Conservation (phyloP, 2,888 invertebrate genomes). For the Drosophila stalkeri region DNA sequence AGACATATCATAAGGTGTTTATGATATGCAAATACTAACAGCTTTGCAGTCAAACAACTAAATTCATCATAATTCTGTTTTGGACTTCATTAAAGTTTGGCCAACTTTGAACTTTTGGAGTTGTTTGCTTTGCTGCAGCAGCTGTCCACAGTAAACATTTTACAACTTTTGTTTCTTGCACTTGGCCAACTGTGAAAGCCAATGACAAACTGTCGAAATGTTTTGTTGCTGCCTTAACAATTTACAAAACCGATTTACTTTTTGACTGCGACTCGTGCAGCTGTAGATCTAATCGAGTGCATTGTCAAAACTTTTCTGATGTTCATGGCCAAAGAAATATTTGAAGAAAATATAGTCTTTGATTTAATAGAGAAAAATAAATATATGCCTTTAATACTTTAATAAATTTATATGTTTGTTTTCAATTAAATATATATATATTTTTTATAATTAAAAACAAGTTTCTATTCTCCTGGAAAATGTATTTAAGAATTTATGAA, state of each 20-base stretch:
- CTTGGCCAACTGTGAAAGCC: constrained; percentile 28
- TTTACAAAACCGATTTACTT: not conserved
- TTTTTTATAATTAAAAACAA: not conserved
- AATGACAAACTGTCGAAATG: constrained; percentile 60
- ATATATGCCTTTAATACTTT: too few species aligned
- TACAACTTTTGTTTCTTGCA: constrained; percentile 36
- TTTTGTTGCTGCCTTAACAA: constrained; percentile 29
- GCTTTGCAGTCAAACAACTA: not conserved
- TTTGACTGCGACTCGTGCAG: constrained; percentile 6
- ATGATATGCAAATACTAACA: constrained; percentile 15
- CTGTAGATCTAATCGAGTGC: constrained; percentile 15
- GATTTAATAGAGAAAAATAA: not conserved
- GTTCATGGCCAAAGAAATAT: not conserved
- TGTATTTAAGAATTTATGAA: not conserved
- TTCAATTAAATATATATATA: not conserved
- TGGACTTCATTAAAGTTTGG: constrained; percentile 65
- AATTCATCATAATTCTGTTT: constrained; percentile 16
- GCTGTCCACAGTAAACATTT: constrained; percentile 39
- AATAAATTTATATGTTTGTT: too few species aligned
- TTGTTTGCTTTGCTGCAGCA: constrained; percentile 45
- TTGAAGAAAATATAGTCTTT: not conserved
- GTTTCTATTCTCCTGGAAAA: not conserved
- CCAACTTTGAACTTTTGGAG: constrained; percentile 57
- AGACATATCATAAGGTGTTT: not conserved
- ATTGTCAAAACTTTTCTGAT: constrained; percentile 32